Evolutionary conservation across 2,888 invertebrate genomes (phyloP).

Genomic region (Andrena minutula): DNA sequence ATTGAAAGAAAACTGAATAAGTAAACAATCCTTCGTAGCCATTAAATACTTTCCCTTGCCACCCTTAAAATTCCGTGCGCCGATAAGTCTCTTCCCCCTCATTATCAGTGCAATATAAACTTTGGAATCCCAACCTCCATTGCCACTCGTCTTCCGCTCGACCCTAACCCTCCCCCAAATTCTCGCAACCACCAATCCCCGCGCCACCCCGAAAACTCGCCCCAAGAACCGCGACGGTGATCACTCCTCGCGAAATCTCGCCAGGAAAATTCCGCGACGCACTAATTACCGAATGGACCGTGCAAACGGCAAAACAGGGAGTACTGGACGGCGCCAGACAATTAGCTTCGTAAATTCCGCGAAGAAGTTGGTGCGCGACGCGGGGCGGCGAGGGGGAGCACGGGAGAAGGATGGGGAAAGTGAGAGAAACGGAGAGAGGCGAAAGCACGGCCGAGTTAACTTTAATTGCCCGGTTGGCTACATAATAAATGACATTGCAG

Average conservation of each 20-base stretch:
- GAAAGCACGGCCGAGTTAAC: slow-evolving; percentile 75
- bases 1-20: too few relatives aligned
- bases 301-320: slow-evolving; percentile 36
- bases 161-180: neutral
- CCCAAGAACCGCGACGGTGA: neutral
- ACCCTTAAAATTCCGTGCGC: neutral
- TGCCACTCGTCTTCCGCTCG: too few relatives aligned
- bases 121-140: too few relatives aligned
- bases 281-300: slow-evolving; percentile 68
- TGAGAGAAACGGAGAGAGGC: slow-evolving; percentile 50
- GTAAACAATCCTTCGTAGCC: too few relatives aligned
- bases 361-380: slow-evolving; percentile 70
- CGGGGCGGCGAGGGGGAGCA: slow-evolving; percentile 16
- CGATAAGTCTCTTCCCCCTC: neutral
- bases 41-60: too few relatives aligned
- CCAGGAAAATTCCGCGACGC: slow-evolving; percentile 52
- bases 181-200: neutral
- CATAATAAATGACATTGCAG: slow-evolving; percentile 79
- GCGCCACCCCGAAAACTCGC: slow-evolving; percentile 6
- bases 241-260: slow-evolving; percentile 10
- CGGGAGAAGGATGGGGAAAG: slow-evolving; percentile 30
- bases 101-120: too few relatives aligned
- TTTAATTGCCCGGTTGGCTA: slow-evolving; percentile 79
- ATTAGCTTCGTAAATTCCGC: slow-evolving; percentile 81
- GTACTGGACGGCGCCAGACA: slow-evolving; percentile 78